These are phyloP conservation scores for Bombus consobrinus DNA, from an alignment of 1,140 invertebrate species.

Conservation along the genomic window DNA sequence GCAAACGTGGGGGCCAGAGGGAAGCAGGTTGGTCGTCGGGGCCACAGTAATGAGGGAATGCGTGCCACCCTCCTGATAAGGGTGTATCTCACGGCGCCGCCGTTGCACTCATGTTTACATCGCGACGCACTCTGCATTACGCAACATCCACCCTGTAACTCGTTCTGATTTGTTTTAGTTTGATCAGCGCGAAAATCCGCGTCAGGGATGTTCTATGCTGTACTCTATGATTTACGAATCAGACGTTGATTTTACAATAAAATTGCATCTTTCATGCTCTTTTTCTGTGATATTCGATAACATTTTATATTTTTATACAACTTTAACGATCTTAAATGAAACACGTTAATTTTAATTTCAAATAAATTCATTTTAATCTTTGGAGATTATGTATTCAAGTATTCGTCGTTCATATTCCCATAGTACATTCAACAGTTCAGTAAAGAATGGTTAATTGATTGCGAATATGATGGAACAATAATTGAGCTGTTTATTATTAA, in stretches of 20 bases:
- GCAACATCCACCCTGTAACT: conserved; percentile 9
- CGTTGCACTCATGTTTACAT: conserved; percentile 64
- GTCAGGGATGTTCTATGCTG: neutral
- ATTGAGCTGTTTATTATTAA: no score
- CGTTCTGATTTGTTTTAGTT: conserved; percentile 31
- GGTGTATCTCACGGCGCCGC: conserved; percentile 54
- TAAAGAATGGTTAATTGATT: no score
- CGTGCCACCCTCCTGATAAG: conserved; percentile 69
- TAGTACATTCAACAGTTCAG: no score
- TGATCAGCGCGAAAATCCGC: neutral
- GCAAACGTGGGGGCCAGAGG: neutral
- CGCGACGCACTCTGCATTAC: conserved; percentile 47
- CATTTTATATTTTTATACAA: no score
- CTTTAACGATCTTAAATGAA: no score
- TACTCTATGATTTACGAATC: neutral
- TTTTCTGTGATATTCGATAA: neutral
- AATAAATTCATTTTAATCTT: no score
- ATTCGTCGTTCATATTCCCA: no score
- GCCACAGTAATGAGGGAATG: conserved; percentile 67
- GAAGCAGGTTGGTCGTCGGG: conserved; percentile 25
- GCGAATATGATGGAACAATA: no score
- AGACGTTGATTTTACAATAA: neutral
- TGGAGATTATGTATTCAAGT: no score
- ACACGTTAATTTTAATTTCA: no score
- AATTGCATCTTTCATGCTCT: neutral